phyloP scores from a whole-genome alignment of 2,888 invertebrate genomes.

The Drosophila anomelani region DNA sequence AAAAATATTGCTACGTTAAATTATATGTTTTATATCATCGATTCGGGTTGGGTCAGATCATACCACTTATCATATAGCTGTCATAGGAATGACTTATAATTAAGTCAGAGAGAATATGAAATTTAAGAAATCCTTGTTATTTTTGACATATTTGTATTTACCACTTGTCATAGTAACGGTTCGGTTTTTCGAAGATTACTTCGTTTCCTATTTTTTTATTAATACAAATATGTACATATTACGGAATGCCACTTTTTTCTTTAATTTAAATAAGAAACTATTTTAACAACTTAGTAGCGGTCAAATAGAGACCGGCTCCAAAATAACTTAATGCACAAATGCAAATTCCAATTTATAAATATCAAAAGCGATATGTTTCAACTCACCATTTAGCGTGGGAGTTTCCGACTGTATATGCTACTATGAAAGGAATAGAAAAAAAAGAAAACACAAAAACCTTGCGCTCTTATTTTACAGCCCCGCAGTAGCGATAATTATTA shows the following conservation, averaged over 20 bases:
- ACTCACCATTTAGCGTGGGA: conserved; percentile 74
- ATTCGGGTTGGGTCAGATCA: too few relatives aligned
- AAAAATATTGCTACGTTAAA: too few relatives aligned
- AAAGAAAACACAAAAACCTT: conserved; percentile 37
- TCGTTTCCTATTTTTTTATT: background rate
- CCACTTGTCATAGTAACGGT: background rate
- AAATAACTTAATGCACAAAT: background rate
- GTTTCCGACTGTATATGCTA: conserved; percentile 26
- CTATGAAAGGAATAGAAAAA: conserved; percentile 2
- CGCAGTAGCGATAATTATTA: conserved; percentile 91
- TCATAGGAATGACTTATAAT: background rate
- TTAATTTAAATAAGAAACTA: background rate
- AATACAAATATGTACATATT: background rate
- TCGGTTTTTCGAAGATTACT: background rate
- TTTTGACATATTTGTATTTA: background rate
- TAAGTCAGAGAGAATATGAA: too few relatives aligned
- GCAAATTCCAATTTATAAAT: background rate
- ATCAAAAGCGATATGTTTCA: conserved; percentile 78
- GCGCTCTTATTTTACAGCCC: conserved; percentile 83
- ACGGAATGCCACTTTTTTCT: background rate
- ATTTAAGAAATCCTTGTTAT: too few relatives aligned
- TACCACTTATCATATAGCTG: background rate
- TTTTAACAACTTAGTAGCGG: background rate
- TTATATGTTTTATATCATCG: too few relatives aligned
- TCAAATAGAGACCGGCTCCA: background rate